Percentiles rank a stretch among this genome's conserved stretches.
phyloP scores from a whole-genome alignment of 2,888 invertebrate species.

The Drosophila meridionalis region DNA sequence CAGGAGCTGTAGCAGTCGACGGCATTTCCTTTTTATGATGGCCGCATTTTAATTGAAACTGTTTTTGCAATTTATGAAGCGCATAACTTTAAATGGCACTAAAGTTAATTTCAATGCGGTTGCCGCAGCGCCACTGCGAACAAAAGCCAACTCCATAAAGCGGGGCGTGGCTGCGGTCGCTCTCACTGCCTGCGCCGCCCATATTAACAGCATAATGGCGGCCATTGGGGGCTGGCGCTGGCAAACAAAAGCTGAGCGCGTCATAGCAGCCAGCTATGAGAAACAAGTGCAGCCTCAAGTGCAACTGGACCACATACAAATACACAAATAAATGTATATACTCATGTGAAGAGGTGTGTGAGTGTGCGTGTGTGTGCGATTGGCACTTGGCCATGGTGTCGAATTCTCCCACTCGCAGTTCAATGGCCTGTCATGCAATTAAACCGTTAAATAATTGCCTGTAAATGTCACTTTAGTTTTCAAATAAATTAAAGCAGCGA shows the following conservation, averaged over 20 bases:
- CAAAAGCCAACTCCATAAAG: slow-evolving; percentile 61
- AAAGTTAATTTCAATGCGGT: slow-evolving; percentile 79
- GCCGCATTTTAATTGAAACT: slow-evolving; percentile 79
- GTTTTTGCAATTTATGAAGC: slow-evolving; percentile 79
- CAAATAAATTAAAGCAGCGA: slow-evolving; percentile 58
- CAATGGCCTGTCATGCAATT: slow-evolving; percentile 61
- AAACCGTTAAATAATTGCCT: slow-evolving; percentile 68
- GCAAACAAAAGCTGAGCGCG: slow-evolving; percentile 58
- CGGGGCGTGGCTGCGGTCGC: slow-evolving; percentile 37
- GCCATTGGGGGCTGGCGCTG: slow-evolving; percentile 36
- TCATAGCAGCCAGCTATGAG: slow-evolving; percentile 34
- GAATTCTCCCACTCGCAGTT: slow-evolving; percentile 31
- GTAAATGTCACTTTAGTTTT: slow-evolving; percentile 69
- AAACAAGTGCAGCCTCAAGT: slow-evolving; percentile 23
- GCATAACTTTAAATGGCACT: slow-evolving; percentile 80
- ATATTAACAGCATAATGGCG: slow-evolving; percentile 61
- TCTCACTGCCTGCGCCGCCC: slow-evolving; percentile 19
- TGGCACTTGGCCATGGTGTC: slow-evolving; percentile 15
- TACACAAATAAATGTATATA: background rate
- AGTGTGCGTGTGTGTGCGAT: background rate
- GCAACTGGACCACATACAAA: slow-evolving; percentile 19
- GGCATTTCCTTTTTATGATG: slow-evolving; percentile 80
- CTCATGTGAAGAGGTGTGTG: background rate
- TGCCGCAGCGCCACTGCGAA: slow-evolving; percentile 59
- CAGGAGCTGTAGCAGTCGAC: slow-evolving; percentile 67